Evolutionary conservation across 2,113 vertebrate genomes (phyloP).

Genomic region (Phaethon lepturus): DNA sequence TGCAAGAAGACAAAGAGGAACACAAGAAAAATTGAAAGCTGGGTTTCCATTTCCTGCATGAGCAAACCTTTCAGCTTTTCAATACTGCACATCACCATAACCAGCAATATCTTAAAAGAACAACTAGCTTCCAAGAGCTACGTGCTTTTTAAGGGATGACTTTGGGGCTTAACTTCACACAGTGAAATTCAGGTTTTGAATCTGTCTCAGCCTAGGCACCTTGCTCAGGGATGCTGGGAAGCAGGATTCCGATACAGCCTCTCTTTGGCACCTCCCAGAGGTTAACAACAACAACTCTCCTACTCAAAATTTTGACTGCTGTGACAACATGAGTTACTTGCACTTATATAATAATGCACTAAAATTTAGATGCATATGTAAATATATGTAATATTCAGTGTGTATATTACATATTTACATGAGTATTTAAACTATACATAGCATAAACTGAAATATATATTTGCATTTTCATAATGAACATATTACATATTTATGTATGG

Average conservation of each 20-base stretch:
- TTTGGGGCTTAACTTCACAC: not conserved
- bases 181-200: not conserved
- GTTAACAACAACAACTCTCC: not conserved
- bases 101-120: not conserved
- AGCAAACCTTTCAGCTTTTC: not conserved
- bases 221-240: not conserved
- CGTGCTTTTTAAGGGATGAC: not conserved
- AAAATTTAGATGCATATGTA: not conserved
- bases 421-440: not conserved
- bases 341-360: fast-evolving
- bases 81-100: not conserved
- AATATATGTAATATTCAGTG: not conserved
- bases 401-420: not conserved
- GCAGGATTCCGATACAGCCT: not conserved
- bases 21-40: not conserved
- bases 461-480: not conserved
- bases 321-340: not conserved
- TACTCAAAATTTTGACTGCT: not conserved
- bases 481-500: not conserved
- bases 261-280: not conserved
- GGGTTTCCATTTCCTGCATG: not conserved
- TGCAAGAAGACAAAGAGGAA: not conserved
- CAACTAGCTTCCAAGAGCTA: not conserved
- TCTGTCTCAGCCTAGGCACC: not conserved
- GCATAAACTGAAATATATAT: not conserved